Evolutionary conservation across 2,113 vertebrate genomes (phyloP).

Genomic region (Pogonocichla stellata): DNA sequence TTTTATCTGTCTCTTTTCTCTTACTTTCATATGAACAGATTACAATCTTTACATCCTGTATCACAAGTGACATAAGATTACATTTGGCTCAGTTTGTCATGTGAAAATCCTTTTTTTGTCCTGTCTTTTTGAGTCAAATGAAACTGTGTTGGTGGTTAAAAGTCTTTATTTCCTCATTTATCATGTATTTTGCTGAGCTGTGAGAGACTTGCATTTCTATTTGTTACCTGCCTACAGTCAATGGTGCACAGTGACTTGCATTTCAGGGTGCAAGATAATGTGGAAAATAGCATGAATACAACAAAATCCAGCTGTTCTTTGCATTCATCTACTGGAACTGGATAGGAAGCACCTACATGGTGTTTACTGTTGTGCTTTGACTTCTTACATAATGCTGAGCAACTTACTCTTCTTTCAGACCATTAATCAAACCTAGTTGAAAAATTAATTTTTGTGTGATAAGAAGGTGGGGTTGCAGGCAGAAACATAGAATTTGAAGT

Average conservation of each 20-base stretch:
- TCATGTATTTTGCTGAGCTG: not conserved
- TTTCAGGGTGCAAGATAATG: not conserved
- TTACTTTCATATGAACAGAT: not conserved
- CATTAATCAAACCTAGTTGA: not conserved
- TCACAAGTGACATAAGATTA: not conserved
- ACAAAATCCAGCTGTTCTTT: not conserved
- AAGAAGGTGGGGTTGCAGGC: fast-evolving
- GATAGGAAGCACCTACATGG: not conserved
- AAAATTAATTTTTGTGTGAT: not conserved
- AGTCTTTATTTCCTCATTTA: not conserved
- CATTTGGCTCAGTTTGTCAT: not conserved
- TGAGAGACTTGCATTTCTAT: not conserved
- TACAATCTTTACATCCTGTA: not conserved
- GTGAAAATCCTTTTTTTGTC: not conserved
- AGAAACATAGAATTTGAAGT: not conserved
- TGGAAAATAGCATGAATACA: not conserved
- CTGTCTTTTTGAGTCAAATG: not conserved
- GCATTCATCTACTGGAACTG: not conserved
- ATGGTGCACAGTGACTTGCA: fast-evolving
- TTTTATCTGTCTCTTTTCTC: not conserved
- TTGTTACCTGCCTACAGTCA: not conserved
- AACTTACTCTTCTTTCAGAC: not conserved
- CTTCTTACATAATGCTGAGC: not conserved
- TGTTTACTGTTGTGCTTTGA: not conserved
- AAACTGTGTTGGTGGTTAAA: not conserved